Evolutionary conservation across 2,888 invertebrate genomes (phyloP).

Genomic region (Caprella mutica): DNA sequence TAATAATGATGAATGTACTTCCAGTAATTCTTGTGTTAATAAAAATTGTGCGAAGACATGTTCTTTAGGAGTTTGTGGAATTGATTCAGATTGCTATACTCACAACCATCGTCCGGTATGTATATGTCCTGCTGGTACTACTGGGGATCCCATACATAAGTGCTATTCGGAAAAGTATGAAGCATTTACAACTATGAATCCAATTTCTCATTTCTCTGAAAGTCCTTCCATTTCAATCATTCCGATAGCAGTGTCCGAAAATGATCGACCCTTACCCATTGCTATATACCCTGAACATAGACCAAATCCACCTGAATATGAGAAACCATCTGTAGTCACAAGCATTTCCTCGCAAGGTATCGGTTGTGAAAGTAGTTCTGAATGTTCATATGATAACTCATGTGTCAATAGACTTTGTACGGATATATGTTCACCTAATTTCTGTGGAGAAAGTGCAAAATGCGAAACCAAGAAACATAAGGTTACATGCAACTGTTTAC

Average conservation of each 20-base stretch:
- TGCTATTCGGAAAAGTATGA: constrained; percentile 42
- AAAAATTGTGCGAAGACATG: constrained; percentile 35
- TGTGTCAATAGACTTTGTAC: constrained; percentile 26
- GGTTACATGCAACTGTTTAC: constrained; percentile 50
- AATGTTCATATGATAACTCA: constrained; percentile 20
- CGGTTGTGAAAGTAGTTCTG: constrained; percentile 66
- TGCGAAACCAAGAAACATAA: constrained; percentile 19
- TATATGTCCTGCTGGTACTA: constrained; percentile 38
- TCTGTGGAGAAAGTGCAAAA: constrained; percentile 26
- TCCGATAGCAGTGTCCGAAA: neutral
- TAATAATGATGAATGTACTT: constrained; percentile 38
- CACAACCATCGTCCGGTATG: constrained; percentile 38
- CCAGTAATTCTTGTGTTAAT: constrained; percentile 37
- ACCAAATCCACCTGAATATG: neutral
- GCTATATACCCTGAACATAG: constrained; percentile 13
- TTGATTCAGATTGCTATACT: constrained; percentile 37
- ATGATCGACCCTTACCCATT: neutral
- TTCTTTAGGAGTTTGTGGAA: constrained; percentile 37
- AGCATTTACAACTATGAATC: neutral
- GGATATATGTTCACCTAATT: constrained; percentile 21
- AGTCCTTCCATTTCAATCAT: neutral
- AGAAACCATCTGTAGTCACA: constrained; percentile 35
- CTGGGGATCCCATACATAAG: constrained; percentile 38
- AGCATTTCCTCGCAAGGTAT: constrained; percentile 49
- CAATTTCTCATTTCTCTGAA: constrained; percentile 5